phyloP scores from a whole-genome alignment of 1,140 invertebrate genomes.

The Drosophila subobscura region DNA sequence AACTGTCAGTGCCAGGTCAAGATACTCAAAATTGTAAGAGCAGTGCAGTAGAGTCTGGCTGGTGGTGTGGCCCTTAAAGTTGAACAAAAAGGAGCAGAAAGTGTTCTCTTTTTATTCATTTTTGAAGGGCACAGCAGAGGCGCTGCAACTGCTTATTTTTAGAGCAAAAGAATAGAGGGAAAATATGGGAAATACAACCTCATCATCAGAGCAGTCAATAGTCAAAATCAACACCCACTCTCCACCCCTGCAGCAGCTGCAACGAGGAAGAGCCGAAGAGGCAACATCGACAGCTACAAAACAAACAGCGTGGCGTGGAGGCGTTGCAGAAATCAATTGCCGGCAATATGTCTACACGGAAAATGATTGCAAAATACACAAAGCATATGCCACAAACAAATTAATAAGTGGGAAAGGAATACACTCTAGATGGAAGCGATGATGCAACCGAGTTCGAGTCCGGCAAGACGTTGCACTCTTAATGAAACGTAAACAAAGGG shows the following conservation, averaged over 20 bases:
- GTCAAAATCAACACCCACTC: conserved; percentile 9
- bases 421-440: too few relatives aligned
- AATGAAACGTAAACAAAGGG: conserved; percentile 73
- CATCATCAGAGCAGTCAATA: conserved; percentile 27
- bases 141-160: too few relatives aligned
- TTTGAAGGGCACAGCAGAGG: not conserved
- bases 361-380: conserved; percentile 49
- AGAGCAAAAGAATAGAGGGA: too few relatives aligned
- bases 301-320: conserved; percentile 31
- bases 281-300: conserved; percentile 34
- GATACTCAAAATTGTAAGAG: conserved; percentile 53
- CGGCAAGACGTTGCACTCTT: conserved; percentile 59
- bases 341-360: conserved; percentile 55
- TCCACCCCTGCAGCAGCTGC: not conserved
- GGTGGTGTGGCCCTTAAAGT: conserved; percentile 27
- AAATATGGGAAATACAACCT: too few relatives aligned
- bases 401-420: conserved; percentile 16
- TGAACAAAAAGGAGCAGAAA: conserved; percentile 36
- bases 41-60: conserved; percentile 5
- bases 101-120: conserved; percentile 5
- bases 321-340: conserved; percentile 62
- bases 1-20: conserved; percentile 60
- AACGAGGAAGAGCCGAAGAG: not conserved
- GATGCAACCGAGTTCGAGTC: conserved; percentile 24
- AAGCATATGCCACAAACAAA: conserved; percentile 64